phyloP scores from a whole-genome alignment of 1,140 invertebrate species.

The Drosophila subobscura region DNA sequence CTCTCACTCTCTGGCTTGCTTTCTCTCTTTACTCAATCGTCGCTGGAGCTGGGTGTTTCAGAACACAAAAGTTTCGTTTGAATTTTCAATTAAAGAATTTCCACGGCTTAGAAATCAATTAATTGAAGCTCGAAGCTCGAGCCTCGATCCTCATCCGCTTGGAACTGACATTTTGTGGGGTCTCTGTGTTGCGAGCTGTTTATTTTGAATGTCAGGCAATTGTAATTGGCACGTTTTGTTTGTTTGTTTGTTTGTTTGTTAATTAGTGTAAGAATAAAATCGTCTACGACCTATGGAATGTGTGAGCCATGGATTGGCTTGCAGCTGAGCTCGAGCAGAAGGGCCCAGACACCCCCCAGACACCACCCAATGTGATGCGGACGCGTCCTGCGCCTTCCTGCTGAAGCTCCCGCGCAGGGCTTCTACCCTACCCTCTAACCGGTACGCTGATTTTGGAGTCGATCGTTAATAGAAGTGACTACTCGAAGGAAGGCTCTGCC shows the following conservation, averaged over 20 bases:
- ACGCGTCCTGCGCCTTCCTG: too few species aligned
- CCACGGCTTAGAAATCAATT: too few species aligned
- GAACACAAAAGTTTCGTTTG: too few species aligned
- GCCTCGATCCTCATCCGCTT: neutral
- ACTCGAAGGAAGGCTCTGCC: neutral
- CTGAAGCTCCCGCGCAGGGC: too few species aligned
- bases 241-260: constrained; percentile 26
- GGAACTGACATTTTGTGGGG: constrained; percentile 6
- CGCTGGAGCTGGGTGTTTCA: too few species aligned
- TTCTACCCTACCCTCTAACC: constrained; percentile 4
- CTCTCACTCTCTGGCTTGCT: too few species aligned
- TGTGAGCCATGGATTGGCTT: neutral
- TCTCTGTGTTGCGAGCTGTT: constrained; percentile 13
- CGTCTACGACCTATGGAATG: constrained; percentile 17
- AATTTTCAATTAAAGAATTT: too few species aligned
- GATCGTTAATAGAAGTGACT: constrained; percentile 33
- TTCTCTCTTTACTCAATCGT: too few species aligned
- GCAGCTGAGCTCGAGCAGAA: too few species aligned
- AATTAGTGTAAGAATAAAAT: constrained; percentile 40
- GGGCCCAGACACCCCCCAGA: too few species aligned
- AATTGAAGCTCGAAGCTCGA: too few species aligned
- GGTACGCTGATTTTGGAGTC: constrained; percentile 29
- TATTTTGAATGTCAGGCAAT: constrained; percentile 61
- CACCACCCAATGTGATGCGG: neutral
- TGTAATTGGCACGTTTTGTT: constrained; percentile 66